phyloP scores from a whole-genome alignment of 1,140 invertebrate genomes.

The Branchinecta lindahli region DNA sequence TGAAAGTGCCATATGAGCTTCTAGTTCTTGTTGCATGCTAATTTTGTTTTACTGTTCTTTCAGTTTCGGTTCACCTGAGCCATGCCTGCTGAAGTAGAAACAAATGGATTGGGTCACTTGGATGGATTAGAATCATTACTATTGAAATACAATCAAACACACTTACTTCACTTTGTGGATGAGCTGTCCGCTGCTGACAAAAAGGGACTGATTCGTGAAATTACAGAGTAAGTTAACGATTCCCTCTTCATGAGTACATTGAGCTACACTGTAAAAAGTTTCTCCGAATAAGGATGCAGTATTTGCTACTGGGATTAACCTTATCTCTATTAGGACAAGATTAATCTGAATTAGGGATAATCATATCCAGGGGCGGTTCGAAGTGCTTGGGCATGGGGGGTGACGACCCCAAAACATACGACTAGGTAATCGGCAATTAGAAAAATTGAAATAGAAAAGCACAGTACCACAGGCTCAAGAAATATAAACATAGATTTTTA shows the following conservation, averaged over 20 bases:
- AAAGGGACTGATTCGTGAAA: neutral
- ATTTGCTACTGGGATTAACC: neutral
- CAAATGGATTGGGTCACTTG: neutral
- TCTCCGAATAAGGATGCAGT: too few relatives aligned
- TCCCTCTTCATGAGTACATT: neutral
- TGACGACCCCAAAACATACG: too few relatives aligned
- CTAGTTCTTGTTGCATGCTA: neutral
- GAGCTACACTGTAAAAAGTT: neutral
- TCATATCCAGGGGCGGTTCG: too few relatives aligned
- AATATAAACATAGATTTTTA: too few relatives aligned
- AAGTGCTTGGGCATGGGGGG: neutral
- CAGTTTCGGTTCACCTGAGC: too few relatives aligned
- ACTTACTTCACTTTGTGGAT: neutral
- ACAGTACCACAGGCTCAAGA: too few relatives aligned
- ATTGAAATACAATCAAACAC: neutral
- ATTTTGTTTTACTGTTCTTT: too few relatives aligned
- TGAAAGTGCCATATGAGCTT: too few relatives aligned
- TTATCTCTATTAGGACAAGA: neutral
- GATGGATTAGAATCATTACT: neutral
- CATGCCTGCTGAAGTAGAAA: neutral
- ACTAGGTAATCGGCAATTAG: too few relatives aligned
- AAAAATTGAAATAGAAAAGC: too few relatives aligned
- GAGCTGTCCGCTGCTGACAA: neutral
- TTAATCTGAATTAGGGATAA: too few relatives aligned
- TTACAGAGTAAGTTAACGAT: neutral